Evolutionary conservation across 2,797 vertebrate species (phyloP), one percentile per base, ranked within the genome.

Genomic region (Poecilia wingei): DNA sequence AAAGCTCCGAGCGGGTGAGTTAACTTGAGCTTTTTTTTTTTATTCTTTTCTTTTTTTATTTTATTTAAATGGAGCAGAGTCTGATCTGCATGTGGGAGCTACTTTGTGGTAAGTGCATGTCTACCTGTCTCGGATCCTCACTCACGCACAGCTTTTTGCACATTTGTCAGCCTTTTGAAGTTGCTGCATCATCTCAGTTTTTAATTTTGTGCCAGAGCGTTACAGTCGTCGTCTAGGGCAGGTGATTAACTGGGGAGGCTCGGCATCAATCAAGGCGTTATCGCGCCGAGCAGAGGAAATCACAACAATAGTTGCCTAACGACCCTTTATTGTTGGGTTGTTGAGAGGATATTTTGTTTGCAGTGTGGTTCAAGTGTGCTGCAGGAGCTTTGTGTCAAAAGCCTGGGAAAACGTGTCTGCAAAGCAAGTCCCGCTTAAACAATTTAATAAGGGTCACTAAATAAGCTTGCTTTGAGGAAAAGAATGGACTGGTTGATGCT

Each of bases 1-100:
- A 82, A 82, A 81, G 86, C 83, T 87, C 85, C 18, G 82, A 87
- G 91, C 89, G 88, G 95, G 96, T 96, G 94, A 96, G 96, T 96
- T 93, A 90, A 92, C 88, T 92, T 90, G 75, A 55, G 83, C 74
- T 64, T 69, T 69, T 79, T 69, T 78, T 12, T 13, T 59, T 33
- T 12, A 28, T 28, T 59, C 16, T 61, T 73, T 70, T 78, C 64
- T 78, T 12, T 22, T 10, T 39, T 10, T 78, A 66, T 79, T 9
- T 68, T 5, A 36, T 43, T 36, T 64, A 0, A 70, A 78, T 79
- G 75, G 79, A 79, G 46, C 12, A 39, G 51, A 70, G 71, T 68
- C 46, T 47, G 45, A 72, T 77, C 1, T 39, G 77, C 86, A 85
- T 78, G 85, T 88, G 82, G 77, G 43, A 78, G 70, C 66, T 43